Percentiles rank a stretch among this genome's conserved stretches.
Evolutionary conservation across 2,113 vertebrate genomes (phyloP).

Genomic region (Taxidea taxus): DNA sequence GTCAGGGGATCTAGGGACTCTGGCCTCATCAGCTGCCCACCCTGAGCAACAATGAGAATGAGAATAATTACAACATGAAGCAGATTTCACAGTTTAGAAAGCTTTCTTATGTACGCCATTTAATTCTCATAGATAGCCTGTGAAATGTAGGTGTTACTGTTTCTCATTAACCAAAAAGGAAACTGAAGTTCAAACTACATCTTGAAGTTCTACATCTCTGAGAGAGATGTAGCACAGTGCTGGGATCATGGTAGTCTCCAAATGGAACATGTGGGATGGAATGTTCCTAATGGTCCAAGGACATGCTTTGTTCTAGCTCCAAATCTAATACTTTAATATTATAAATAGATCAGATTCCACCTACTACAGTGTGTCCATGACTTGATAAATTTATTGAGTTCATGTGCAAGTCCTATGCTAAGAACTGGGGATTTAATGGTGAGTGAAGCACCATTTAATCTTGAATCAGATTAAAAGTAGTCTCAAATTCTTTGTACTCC

Average conservation of each 20-base stretch:
- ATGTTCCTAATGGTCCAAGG: neutral
- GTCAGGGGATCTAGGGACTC: neutral
- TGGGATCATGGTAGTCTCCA: neutral
- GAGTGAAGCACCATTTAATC: neutral
- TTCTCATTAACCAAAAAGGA: slow-evolving; percentile 40
- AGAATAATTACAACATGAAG: slow-evolving; percentile 23
- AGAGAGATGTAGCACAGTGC: neutral
- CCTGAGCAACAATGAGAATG: neutral
- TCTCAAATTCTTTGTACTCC: neutral
- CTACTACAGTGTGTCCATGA: neutral
- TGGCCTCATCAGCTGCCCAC: neutral
- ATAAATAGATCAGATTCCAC: neutral
- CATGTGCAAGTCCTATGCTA: neutral
- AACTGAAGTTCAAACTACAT: slow-evolving; percentile 12
- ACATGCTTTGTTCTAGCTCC: neutral
- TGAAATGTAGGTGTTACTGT: slow-evolving; percentile 10
- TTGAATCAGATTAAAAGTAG: neutral
- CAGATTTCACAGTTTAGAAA: neutral
- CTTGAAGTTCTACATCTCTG: neutral
- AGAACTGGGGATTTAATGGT: neutral
- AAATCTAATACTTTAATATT: slow-evolving; percentile 20
- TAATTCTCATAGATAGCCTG: slow-evolving; percentile 26
- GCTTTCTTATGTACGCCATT: neutral
- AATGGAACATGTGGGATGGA: neutral
- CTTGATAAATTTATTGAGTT: slow-evolving; percentile 3